phyloP scores from a whole-genome alignment of 2,797 vertebrate genomes.

The Pteropus rufus region DNA sequence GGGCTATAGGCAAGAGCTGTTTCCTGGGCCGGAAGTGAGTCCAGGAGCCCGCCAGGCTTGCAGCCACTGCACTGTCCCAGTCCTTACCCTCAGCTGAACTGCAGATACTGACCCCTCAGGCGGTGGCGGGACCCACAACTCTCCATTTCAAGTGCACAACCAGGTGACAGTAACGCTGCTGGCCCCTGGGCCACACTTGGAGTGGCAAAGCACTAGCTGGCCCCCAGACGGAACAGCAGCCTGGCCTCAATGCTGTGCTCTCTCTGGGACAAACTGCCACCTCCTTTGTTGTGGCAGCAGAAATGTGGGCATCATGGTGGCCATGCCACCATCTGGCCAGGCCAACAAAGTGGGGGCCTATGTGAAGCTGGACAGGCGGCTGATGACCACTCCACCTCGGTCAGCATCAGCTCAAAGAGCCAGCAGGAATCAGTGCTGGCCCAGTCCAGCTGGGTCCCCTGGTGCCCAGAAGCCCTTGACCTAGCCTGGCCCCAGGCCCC shows the following conservation, averaged over 20 bases:
- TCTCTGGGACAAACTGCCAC: not conserved
- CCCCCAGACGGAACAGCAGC: not conserved
- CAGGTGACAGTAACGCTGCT: not conserved
- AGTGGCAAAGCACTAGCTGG: not conserved
- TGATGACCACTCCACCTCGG: not conserved
- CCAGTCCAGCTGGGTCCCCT: not conserved
- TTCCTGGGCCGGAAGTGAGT: not conserved
- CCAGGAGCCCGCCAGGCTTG: not conserved
- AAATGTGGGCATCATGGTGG: not conserved
- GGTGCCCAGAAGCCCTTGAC: not conserved
- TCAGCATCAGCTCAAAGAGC: not conserved
- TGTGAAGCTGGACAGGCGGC: not conserved
- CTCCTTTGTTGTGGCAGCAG: not conserved
- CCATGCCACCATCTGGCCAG: not conserved
- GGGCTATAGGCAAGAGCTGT: not conserved
- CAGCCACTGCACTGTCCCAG: not conserved
- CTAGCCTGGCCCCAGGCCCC: too few relatives aligned
- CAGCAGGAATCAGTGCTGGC: not conserved
- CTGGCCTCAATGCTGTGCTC: rapidly evolving
- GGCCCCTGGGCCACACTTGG: not conserved
- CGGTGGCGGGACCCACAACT: not conserved
- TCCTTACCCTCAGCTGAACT: not conserved
- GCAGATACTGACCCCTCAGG: not conserved
- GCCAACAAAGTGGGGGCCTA: not conserved
- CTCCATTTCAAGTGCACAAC: not conserved